These are phyloP conservation scores for Cephus sareptanus DNA, from an alignment of 2,888 invertebrate genomes.

Conservation along the genomic window DNA sequence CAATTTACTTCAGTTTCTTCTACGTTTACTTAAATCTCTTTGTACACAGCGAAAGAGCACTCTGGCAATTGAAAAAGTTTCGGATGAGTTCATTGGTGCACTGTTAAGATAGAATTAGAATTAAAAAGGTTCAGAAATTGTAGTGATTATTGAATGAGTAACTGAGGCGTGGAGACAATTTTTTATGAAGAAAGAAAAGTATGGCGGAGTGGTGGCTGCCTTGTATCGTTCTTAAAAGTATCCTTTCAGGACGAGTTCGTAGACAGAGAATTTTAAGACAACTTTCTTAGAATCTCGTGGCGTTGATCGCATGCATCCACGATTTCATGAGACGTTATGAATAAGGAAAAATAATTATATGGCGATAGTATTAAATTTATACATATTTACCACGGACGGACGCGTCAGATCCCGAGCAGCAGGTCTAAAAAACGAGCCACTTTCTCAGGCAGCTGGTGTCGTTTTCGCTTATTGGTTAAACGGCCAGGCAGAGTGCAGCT, in stretches of 20 bases:
- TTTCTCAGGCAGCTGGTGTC: background rate
- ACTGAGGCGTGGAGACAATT: background rate
- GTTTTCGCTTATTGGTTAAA: background rate
- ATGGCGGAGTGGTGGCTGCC: slow-evolving; percentile 18
- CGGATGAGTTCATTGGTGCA: background rate
- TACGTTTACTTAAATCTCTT: background rate
- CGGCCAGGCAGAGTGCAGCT: background rate
- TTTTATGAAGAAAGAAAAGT: background rate
- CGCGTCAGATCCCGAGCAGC: slow-evolving; percentile 55
- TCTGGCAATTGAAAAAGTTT: background rate
- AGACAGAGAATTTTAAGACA: slow-evolving; percentile 38
- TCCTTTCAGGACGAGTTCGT: slow-evolving; percentile 38
- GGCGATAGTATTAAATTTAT: slow-evolving; percentile 60
- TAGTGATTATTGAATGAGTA: background rate
- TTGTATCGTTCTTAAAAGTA: slow-evolving; percentile 35
- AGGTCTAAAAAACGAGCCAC: background rate
- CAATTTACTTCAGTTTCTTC: background rate
- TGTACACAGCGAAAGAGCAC: background rate
- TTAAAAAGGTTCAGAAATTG: background rate
- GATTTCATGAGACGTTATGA: slow-evolving; percentile 40
- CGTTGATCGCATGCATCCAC: slow-evolving; percentile 49
- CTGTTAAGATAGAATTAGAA: background rate
- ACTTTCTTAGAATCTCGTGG: slow-evolving; percentile 51
- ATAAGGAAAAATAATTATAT: slow-evolving; percentile 48
- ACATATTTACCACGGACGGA: slow-evolving; percentile 53